Evolutionary conservation across 2,888 invertebrate genomes (phyloP).

Genomic region (Dolichomitus sp.): DNA sequence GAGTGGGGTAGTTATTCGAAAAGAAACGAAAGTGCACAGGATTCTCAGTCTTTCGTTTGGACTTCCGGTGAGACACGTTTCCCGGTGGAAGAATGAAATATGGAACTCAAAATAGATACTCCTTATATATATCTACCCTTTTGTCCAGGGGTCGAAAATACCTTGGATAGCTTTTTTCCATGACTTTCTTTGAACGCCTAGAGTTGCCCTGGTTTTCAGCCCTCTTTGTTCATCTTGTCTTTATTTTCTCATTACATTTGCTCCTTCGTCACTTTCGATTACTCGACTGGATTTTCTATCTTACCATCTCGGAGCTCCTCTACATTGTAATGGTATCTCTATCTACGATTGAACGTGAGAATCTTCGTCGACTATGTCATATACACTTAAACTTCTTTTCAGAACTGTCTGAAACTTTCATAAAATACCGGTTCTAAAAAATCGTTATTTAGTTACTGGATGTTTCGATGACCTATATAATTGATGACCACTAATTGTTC

Average conservation of each 20-base stretch:
- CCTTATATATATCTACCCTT: neutral
- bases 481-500: too few species aligned
- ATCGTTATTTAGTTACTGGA: neutral
- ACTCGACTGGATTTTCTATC: neutral
- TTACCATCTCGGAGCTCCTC: neutral
- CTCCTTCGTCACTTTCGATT: slow-evolving; percentile 14
- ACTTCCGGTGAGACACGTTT: slow-evolving; percentile 16
- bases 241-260: slow-evolving; percentile 11
- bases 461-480: neutral
- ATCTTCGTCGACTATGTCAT: neutral
- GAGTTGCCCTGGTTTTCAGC: neutral
- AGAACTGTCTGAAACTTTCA: neutral
- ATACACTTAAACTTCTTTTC: neutral
- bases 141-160: slow-evolving; percentile 3
- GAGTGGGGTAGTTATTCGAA: neutral
- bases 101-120: neutral
- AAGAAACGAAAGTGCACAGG: slow-evolving; percentile 2
- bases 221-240: slow-evolving; percentile 18
- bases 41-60: slow-evolving; percentile 22
- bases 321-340: neutral
- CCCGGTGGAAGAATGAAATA: slow-evolving; percentile 2
- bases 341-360: neutral
- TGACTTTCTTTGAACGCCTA: neutral
- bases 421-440: neutral
- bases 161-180: slow-evolving; percentile 1